Evolutionary conservation across 1,140 invertebrate genomes (phyloP), one percentile per base, ranked within the genome.

Genomic region (Onthophagus taurus): DNA sequence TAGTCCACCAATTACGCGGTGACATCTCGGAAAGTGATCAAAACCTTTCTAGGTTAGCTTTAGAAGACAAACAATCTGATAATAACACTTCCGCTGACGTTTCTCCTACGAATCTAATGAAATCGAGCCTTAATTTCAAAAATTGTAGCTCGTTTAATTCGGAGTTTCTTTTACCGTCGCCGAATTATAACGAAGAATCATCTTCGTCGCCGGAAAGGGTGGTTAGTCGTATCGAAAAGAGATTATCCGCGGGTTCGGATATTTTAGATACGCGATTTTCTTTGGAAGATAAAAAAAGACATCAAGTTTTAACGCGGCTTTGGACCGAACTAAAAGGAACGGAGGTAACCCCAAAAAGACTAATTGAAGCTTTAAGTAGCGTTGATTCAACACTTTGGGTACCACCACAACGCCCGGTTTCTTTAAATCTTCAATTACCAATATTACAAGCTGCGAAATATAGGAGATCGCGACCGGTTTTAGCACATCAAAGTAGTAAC

Each of bases 371-470:
- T 5, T 55, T 76, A 26, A 69, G 69, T n/a, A 66, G 68, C 0
- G 71, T 80, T 8, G 77, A 80, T 50, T 71, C 75, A 1, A 66
- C 76, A 7, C 54, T 77, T 29, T 79, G 77, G 76, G 72, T 77
- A 12, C 68, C 77, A 5, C 71, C 78, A 1, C 61, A 74, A 21
- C 66, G 78, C 31, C 78, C 78, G 1, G 70, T 72, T n/a, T 79
- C 78, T 0, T 68, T 81, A 3, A 78, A 78, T 61, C 67, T 80
- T 36, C 75, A 73, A 48, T 68, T 78, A 57, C 74, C 77, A 1
- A 57, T 71, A 12, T 63, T 72, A 46, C 66, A 68, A 29, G 57
- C 67, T 4, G 58, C 65, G 7, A 72, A 70, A 44, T 64, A 65
- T 46, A 52, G 66, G 8, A 61, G 57, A 48, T 50, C 50, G 4